A percentile compares a stretch with the other conserved stretches of the same genome.
Conservation (phyloP, 2,113 vertebrate genomes). For the Alaudala cheleensis region DNA sequence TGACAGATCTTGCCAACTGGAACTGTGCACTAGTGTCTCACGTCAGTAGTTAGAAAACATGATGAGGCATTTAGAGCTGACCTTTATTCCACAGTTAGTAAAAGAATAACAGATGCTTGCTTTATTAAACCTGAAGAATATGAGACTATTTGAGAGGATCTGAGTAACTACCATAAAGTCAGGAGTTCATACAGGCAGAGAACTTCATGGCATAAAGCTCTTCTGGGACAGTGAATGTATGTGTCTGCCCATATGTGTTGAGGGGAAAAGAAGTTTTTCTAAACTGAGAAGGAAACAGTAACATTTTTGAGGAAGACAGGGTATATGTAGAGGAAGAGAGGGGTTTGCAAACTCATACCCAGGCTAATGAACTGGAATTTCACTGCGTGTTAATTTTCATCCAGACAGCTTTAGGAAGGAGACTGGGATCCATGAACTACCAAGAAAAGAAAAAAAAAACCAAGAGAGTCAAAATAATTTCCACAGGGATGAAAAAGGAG, state of each 20-base stretch:
- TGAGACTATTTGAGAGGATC: background rate
- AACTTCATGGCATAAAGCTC: background rate
- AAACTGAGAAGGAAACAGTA: background rate
- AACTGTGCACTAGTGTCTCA: background rate
- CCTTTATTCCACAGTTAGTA: background rate
- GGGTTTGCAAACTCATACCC: background rate
- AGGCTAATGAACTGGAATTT: background rate
- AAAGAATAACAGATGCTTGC: background rate
- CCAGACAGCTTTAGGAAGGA: background rate
- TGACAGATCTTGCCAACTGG: background rate
- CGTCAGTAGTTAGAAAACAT: background rate
- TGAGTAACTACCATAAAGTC: background rate
- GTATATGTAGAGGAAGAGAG: background rate
- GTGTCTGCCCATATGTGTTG: background rate
- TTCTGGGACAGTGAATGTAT: background rate
- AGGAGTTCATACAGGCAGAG: background rate
- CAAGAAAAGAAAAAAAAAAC: background rate
- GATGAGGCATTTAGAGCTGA: constrained; percentile 6
- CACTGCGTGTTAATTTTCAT: background rate
- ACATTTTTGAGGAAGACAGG: background rate
- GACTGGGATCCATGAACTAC: background rate
- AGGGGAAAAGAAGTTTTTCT: background rate
- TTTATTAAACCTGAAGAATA: background rate
- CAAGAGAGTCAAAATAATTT: background rate
- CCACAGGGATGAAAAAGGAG: background rate